These are phyloP conservation scores for Metellina segmentata DNA, from an alignment of 2,888 invertebrate genomes.

Conservation along the genomic window DNA sequence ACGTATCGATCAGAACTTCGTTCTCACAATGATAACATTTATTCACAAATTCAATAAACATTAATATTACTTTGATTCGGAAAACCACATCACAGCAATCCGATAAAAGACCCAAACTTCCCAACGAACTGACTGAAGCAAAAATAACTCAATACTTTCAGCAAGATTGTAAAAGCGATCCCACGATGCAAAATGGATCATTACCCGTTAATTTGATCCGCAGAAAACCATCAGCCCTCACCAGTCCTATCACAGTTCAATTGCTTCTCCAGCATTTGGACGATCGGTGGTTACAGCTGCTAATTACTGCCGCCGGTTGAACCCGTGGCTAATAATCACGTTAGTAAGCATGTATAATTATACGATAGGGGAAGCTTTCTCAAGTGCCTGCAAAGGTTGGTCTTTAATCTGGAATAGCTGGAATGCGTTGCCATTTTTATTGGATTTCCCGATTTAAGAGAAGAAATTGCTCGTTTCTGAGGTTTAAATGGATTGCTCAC, in stretches of 20 bases:
- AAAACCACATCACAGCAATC: background rate
- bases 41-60: background rate
- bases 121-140: slow-evolving; percentile 21
- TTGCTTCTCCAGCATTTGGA: slow-evolving; percentile 24
- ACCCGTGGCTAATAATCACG: slow-evolving; percentile 42
- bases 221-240: slow-evolving; percentile 22
- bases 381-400: background rate
- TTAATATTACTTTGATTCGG: background rate
- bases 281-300: slow-evolving; percentile 28
- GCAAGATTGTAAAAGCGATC: slow-evolving; percentile 51
- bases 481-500: background rate
- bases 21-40: background rate
- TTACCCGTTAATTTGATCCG: slow-evolving; percentile 34
- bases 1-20: background rate
- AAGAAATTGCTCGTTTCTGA: background rate
- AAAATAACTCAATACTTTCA: slow-evolving; percentile 53
- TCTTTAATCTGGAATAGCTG: background rate
- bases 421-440: background rate
- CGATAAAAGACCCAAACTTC: background rate
- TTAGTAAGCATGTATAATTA: slow-evolving; percentile 37
- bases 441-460: background rate
- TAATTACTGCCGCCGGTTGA: slow-evolving; percentile 58
- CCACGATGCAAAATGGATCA: slow-evolving; percentile 51
- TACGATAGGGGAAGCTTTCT: background rate
- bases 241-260: slow-evolving; percentile 52